Base-by-base conservation (phyloP, 2,797 vertebrate genomes). In the Triplophysa yarkandensis region DNA sequence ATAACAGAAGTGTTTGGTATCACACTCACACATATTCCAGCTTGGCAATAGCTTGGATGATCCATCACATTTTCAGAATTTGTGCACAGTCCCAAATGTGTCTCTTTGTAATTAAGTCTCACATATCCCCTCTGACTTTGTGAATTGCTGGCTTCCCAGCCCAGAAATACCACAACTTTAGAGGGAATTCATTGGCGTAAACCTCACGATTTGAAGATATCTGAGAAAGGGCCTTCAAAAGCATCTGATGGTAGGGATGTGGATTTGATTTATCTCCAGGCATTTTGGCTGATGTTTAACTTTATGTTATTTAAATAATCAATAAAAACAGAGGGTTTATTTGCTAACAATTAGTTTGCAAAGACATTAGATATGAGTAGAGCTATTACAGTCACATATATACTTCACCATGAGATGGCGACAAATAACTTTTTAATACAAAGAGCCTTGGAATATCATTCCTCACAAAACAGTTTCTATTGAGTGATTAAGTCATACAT, bases 321-420 rank as follows among this genome's bases (percentile, higher is more conserved):
- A 14, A 16, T 16, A n/a, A 19, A 68, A 17, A 39, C 36, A 8
- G 32, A 13, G 7, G 52, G n/a, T n/a, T n/a, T n/a, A n/a, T n/a
- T n/a, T n/a, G n/a, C n/a, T n/a, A n/a, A n/a, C n/a, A n/a, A n/a
- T n/a, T n/a, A n/a, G n/a, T n/a, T n/a, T n/a, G n/a, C n/a, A n/a
- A n/a, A n/a, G n/a, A n/a, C n/a, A n/a, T n/a, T n/a, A n/a, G n/a
- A n/a, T n/a, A n/a, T n/a, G n/a, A n/a, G n/a, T n/a, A n/a, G n/a
- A n/a, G n/a, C n/a, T n/a, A n/a, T n/a, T n/a, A n/a, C n/a, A n/a
- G n/a, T n/a, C n/a, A n/a, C n/a, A n/a, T n/a, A n/a, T n/a, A n/a
- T n/a, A n/a, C n/a, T 44, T 30, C 25, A 54, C 77, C 77, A 83
- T 75, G 71, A 81, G 80, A 65, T 76, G 77, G 79, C 77, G 61